These are phyloP conservation scores for Andrena cerasifolii DNA, from an alignment of 1,140 invertebrate species.

Conservation along the genomic window DNA sequence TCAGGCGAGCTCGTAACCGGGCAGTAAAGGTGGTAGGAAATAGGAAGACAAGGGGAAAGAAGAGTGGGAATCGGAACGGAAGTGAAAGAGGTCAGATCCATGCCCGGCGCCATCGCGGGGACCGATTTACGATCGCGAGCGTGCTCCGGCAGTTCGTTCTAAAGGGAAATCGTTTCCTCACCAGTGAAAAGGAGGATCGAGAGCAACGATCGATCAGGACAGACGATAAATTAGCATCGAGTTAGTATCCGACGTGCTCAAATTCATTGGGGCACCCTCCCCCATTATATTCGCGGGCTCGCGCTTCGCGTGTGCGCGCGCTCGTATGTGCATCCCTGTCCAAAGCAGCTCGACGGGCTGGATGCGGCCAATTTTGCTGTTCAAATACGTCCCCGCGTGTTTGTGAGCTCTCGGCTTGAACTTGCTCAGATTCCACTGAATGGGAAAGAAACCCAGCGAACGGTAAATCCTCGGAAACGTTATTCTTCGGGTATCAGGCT, in stretches of 20 bases:
- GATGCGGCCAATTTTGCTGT: conserved; percentile 13
- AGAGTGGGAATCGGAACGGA: conserved; percentile 42
- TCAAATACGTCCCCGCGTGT: conserved; percentile 1
- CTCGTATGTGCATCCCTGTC: too few relatives aligned
- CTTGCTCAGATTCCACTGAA: background rate
- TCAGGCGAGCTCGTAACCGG: conserved; percentile 36
- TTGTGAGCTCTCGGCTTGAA: background rate
- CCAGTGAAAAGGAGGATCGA: conserved; percentile 32
- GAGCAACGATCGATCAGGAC: conserved; percentile 61
- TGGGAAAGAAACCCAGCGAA: background rate
- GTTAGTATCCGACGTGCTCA: conserved; percentile 63
- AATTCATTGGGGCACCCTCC: conserved; percentile 44
- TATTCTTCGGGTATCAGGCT: background rate
- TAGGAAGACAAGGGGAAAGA: background rate
- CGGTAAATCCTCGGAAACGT: conserved; percentile 16
- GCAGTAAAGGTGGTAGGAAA: conserved; percentile 19
- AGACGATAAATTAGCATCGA: conserved; percentile 74
- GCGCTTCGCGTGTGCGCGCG: too few relatives aligned
- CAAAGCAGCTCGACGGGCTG: background rate
- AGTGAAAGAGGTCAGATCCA: conserved; percentile 45
- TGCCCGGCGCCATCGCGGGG: conserved; percentile 11
- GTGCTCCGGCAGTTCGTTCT: conserved; percentile 55
- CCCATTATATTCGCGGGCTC: background rate
- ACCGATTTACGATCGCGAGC: conserved; percentile 61
- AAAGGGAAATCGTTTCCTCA: conserved; percentile 50